Percentiles rank a stretch among this genome's conserved stretches.
Conservation (phyloP, 2,797 vertebrate genomes). For the Brachymystax lenok region DNA sequence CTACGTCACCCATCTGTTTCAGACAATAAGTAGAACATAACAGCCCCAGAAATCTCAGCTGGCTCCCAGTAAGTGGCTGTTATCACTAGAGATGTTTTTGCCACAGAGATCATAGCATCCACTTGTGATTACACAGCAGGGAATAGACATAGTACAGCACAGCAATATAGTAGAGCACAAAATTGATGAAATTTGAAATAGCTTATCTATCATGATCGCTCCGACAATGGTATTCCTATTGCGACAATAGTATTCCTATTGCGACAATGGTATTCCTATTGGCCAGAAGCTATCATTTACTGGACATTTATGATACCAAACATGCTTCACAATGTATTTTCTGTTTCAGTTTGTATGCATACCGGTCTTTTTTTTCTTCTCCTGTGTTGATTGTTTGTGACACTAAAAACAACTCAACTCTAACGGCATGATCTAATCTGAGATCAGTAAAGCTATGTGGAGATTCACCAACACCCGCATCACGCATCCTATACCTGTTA, state of each 20-base stretch:
- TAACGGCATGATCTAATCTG: background rate
- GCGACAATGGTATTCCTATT: too few relatives aligned
- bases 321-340: too few relatives aligned
- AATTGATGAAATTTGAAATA: background rate
- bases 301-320: background rate
- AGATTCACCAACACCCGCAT: background rate
- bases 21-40: slow-evolving; percentile 14
- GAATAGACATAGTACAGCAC: background rate
- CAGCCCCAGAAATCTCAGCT: background rate
- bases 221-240: too few relatives aligned
- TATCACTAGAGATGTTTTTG: slow-evolving; percentile 16
- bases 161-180: background rate
- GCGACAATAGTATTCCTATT: too few relatives aligned
- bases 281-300: background rate
- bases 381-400: too few relatives aligned
- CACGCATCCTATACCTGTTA: too few relatives aligned
- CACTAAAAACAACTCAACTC: too few relatives aligned
- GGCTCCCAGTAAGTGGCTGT: slow-evolving; percentile 26
- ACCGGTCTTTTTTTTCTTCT: too few relatives aligned
- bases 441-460: background rate
- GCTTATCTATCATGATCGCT: too few relatives aligned
- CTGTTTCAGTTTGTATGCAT: too few relatives aligned
- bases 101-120: slow-evolving; percentile 5
- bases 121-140: slow-evolving; percentile 15
- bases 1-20: slow-evolving; percentile 12